Evolutionary conservation across 2,113 vertebrate genomes (phyloP).

Genomic region (Stomatorhinus ivindoensis): DNA sequence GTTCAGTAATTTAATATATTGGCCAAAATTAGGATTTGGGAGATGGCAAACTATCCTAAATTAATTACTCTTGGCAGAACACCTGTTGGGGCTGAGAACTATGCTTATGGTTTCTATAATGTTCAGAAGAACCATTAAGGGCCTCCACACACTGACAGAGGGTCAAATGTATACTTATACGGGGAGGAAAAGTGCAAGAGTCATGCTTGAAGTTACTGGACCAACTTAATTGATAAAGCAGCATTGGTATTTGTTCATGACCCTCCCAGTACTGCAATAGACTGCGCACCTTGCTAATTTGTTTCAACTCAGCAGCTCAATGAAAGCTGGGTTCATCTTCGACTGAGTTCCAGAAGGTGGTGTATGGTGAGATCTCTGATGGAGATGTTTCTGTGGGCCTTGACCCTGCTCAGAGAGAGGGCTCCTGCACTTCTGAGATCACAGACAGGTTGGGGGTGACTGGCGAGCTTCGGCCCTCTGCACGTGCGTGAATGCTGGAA

Average conservation of each 20-base stretch:
- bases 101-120: not conserved
- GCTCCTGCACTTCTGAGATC: slow-evolving; percentile 52
- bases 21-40: not conserved
- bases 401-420: slow-evolving; percentile 25
- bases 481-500: slow-evolving; percentile 49
- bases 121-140: not conserved
- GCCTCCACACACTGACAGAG: not conserved
- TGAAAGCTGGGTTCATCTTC: not conserved
- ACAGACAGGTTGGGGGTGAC: slow-evolving; percentile 50
- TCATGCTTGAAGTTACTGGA: not conserved
- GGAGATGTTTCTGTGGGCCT: not conserved
- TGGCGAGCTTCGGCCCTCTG: slow-evolving; percentile 45
- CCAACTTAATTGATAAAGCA: not conserved
- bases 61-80: not conserved
- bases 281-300: not conserved
- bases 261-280: not conserved
- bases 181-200: not conserved
- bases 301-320: not conserved
- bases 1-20: not conserved
- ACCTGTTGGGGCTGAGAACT: not conserved
- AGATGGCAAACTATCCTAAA: not conserved
- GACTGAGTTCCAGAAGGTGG: not conserved
- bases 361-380: too few relatives aligned
- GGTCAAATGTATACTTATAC: not conserved
- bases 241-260: not conserved